Evolutionary conservation across 2,797 vertebrate species (phyloP), one percentile per base, ranked within the genome.

Genomic region (Pseudotriccus pelzelni): DNA sequence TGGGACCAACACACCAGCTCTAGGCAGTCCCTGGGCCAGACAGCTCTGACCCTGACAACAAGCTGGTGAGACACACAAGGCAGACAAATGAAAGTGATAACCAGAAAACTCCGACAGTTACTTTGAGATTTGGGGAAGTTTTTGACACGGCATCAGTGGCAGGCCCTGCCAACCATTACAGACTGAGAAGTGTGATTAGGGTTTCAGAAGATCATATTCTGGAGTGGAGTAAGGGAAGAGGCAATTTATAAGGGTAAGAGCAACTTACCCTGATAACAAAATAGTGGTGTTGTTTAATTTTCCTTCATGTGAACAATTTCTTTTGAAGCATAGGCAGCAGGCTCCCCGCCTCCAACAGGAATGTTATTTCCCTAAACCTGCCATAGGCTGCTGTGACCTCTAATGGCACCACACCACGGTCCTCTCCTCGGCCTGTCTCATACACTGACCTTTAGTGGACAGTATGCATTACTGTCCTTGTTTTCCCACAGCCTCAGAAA

Each of bases 311-410:
- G 50, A 93, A 89, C 76, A 89, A 89, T 89, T 86, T 74, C 32
- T 87, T 83, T 66, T 63, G 91, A 70, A 0, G 5, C 58, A 14
- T 0, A 66, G 84, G 63, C 79, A 96, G 68, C 39, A 72, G 50
- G 47, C 69, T 85, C 78, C 62, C 72, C 46, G 60, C 53, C 69
- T 91, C 36, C 84, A 85, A 36, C 14, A 77, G 56, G 64, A 94
- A 94, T 47, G 81, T 20, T 74, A 22, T 62, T 89, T 66, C 50
- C 49, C 56, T 27, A 43, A 47, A 37, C 68, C 73, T 83, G 64
- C 84, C 4, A 3, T 47, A 87, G 94, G 92, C 91, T 95, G 69
- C 46, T 91, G 58, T 84, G 93, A 96, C 95, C 95, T 89, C 79
- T 46, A 44, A 96, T 75, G 95, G 96, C 85, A 85, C 34, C 50